Base-by-base conservation (phyloP, 2,888 invertebrate species). In the Geotrupes spiniger region DNA sequence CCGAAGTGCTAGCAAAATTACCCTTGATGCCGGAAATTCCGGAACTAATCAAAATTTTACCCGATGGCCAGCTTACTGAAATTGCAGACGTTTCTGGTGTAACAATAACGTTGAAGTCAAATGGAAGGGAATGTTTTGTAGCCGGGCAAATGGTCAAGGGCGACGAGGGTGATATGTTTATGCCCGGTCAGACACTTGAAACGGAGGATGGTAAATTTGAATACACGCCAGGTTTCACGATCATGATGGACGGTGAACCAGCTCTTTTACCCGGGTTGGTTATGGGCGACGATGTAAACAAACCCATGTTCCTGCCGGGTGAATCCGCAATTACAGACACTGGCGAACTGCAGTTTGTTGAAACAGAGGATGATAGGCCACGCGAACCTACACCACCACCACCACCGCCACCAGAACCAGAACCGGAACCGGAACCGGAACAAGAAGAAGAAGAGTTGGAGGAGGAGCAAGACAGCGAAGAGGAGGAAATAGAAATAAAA, bases 231-330 rank as follows among this genome's bases (percentile, higher is more conserved):
- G 88, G 89, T 4, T 87, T 88, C 73, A 85, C 87, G 53, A 83
- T 88, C 48, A 82, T 87, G 72, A 85, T 87, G 5, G 86, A 86
- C 66, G 82, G 82, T 39, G 88, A 88, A 1, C 87, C 87, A 1
- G 87, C 86, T 2, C 87, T 89, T 62, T 85, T 89, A 61, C 89
- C 89, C 0, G 89, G 88, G 40, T 85, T 88, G 74, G 84, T 89
- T 16, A 88, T 89, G 72, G 72, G 71, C 64, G 79, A 81, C 61
- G 78, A 82, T 48, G 74, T 72, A 48, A 76, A 74, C 16, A 72
- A 72, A 59, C 67, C 66, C 21, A 70, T 72, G 63, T 72, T 72
- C 62, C 59, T 73, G 63, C 71, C 72, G 59, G 72, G 71, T 16
- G 71, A 72, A 49, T 70, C 71, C 25, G 63, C 68, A 4, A 71